Base-by-base conservation (phyloP, 2,888 invertebrate genomes). In the Syritta pipiens region DNA sequence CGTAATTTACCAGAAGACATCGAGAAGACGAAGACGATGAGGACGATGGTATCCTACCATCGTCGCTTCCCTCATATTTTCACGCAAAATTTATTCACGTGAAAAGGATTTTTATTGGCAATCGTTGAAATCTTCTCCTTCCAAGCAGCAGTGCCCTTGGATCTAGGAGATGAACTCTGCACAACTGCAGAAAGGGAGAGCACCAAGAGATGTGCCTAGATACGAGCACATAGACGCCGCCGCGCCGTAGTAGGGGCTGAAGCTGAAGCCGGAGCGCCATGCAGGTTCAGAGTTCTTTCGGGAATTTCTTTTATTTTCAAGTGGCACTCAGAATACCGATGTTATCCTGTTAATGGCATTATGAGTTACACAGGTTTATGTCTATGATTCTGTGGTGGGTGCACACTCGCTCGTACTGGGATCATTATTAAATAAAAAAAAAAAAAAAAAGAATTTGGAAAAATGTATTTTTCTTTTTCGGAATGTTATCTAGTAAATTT, bases 21-120 rank as follows among this genome's bases (percentile, higher is more conserved):
- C 49, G 17, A 4, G 35, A 6, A 35, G 12, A 14, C 14, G 6
- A n/a, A 14, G 37, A 17, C 5, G 37, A 17, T 3, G 17, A 7
- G 14, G 14, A 14, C n/a, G 37, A 17, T 37, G 37, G 37, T 3
- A 37, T 37, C 14, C 14, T 12, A 12, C 14, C 37, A 14, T 37
- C 40, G 44, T 19, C 63, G 51, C 51, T 65, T 77, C 32, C 40
- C 60, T 67, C 44, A 72, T 67, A 62, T 62, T 62, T 62, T 20
- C 71, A 46, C 55, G 42, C 55, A 79, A 55, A 79, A 79, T 72
- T 72, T 79, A 79, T 79, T 79, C 79, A 72, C 72, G 72, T 49
- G 55, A 72, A 65, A 62, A 51, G 55, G 62, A 67, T 79, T 72
- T 79, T 79, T 79, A 79, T 79, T 79, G 79, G 62, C 79, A 79